A percentile compares a stretch with the other conserved stretches of the same genome.
Evolutionary conservation across 1,140 invertebrate genomes (phyloP).

Genomic region (Drosophila insularis): DNA sequence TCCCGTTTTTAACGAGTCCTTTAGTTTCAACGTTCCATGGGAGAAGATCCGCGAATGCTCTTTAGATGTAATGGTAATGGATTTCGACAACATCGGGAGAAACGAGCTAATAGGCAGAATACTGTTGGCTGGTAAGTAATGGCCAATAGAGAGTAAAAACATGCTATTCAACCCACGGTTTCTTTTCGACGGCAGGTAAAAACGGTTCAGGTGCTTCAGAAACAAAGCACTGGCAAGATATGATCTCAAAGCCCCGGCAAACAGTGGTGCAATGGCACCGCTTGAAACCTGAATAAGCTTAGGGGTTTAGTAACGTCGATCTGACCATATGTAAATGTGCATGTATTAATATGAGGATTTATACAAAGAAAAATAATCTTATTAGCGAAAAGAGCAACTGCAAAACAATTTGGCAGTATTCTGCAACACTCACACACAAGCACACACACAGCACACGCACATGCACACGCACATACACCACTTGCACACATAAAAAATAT

Average conservation of each 20-base stretch:
- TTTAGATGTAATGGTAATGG: slow-evolving; percentile 96
- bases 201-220: slow-evolving; percentile 95
- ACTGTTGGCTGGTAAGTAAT: slow-evolving; percentile 88
- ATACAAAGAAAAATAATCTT: slow-evolving; percentile 16
- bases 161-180: background rate
- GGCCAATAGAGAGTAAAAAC: background rate
- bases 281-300: slow-evolving; percentile 90
- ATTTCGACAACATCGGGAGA: slow-evolving; percentile 96
- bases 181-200: slow-evolving; percentile 88
- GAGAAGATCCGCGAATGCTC: slow-evolving; percentile 97
- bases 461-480: slow-evolving; percentile 28
- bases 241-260: slow-evolving; percentile 97
- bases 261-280: slow-evolving; percentile 96
- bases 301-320: slow-evolving; percentile 17
- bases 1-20: slow-evolving; percentile 96
- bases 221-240: slow-evolving; percentile 97
- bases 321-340: slow-evolving; percentile 19
- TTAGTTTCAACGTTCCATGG: slow-evolving; percentile 96
- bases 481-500: slow-evolving; percentile 19
- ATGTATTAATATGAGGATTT: slow-evolving; percentile 22
- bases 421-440: slow-evolving; percentile 32
- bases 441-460: slow-evolving; percentile 9
- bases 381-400: slow-evolving; percentile 20
- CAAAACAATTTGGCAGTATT: slow-evolving; percentile 24
- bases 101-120: slow-evolving; percentile 96